phyloP scores from a whole-genome alignment of 2,113 vertebrate species.

The Pollachius pollachius region DNA sequence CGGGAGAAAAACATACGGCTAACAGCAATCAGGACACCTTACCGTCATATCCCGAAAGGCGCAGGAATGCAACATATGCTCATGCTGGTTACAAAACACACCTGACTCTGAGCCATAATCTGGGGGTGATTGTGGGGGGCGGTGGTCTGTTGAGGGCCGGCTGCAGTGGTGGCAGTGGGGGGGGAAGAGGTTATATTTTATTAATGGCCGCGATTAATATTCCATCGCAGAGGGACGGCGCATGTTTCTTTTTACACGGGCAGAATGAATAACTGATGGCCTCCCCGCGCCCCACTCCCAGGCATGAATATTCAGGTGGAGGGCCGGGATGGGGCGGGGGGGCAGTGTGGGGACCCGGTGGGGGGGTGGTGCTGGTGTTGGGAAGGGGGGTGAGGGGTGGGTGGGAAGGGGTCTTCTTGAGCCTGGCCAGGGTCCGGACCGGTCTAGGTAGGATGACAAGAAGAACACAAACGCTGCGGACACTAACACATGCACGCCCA shows the following conservation, averaged over 20 bases:
- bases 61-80: slow-evolving; percentile 36
- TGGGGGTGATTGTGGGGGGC: not conserved
- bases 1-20: slow-evolving; percentile 17
- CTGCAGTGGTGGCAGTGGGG: not conserved
- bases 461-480: too few relatives aligned
- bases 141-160: slow-evolving; percentile 10
- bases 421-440: slow-evolving; percentile 15
- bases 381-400: too few relatives aligned
- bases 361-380: too few relatives aligned
- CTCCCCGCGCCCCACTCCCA: slow-evolving; percentile 61
- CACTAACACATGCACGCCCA: too few relatives aligned
- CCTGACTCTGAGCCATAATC: too few relatives aligned
- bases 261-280: slow-evolving; percentile 77
- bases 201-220: slow-evolving; percentile 78
- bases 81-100: too few relatives aligned
- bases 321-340: slow-evolving; percentile 27
- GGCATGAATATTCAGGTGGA: slow-evolving; percentile 75
- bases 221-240: slow-evolving; percentile 70
- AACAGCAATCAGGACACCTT: slow-evolving; percentile 25
- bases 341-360: too few relatives aligned
- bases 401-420: too few relatives aligned
- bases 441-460: too few relatives aligned
- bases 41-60: slow-evolving; percentile 34
- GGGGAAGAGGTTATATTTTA: slow-evolving; percentile 68
- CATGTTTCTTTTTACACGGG: slow-evolving; percentile 73